These are phyloP conservation scores for Hydropsyche tenuis DNA, from an alignment of 1,140 invertebrate species.

Conservation along the genomic window DNA sequence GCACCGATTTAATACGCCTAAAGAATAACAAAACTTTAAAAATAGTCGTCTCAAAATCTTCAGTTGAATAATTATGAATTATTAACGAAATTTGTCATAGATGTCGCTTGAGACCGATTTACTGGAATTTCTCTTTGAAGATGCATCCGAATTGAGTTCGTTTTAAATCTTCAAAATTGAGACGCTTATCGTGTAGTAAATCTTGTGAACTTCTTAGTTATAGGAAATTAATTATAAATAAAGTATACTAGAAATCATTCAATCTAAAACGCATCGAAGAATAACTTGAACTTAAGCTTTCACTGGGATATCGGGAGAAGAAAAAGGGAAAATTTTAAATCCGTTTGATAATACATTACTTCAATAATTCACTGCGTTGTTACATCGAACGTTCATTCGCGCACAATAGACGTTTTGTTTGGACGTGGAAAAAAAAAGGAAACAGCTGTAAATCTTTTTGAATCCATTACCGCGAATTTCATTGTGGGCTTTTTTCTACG, in stretches of 20 bases:
- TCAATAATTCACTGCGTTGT: too few species aligned
- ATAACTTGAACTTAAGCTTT: too few species aligned
- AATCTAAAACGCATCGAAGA: too few species aligned
- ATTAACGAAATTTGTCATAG: conserved; percentile 39
- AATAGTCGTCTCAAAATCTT: conserved; percentile 11
- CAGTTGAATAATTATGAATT: conserved; percentile 38
- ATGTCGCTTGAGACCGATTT: conserved; percentile 32
- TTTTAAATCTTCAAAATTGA: too few species aligned
- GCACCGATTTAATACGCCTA: background rate
- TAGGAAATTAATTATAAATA: too few species aligned
- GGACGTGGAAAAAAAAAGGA: background rate
- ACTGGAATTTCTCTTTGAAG: conserved; percentile 35
- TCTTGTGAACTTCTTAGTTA: too few species aligned
- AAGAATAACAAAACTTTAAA: background rate
- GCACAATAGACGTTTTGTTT: too few species aligned
- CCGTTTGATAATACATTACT: background rate
- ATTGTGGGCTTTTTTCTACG: background rate
- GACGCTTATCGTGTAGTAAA: too few species aligned
- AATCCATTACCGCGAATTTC: background rate
- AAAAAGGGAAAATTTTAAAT: background rate
- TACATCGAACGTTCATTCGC: too few species aligned
- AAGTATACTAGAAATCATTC: too few species aligned
- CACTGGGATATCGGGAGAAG: too few species aligned
- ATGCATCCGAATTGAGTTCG: too few species aligned
- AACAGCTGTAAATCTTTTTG: background rate